These are phyloP conservation scores for Danio kyathit DNA, from an alignment of 2,797 vertebrate species.

Conservation along the genomic window DNA sequence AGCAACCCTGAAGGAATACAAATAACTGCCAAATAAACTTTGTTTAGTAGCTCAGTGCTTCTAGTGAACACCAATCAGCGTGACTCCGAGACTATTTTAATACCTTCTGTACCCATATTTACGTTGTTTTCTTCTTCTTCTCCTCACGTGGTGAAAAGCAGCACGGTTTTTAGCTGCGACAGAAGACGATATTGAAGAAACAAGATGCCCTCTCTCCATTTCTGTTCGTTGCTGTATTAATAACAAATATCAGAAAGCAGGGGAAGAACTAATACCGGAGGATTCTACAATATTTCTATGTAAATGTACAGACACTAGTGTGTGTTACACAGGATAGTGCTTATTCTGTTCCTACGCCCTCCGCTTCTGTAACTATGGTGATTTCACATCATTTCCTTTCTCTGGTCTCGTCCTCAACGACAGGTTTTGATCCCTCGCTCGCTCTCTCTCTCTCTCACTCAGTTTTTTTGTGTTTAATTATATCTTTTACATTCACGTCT, in stretches of 20 bases:
- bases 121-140: constrained; percentile 78
- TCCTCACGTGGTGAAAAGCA: constrained; percentile 76
- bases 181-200: constrained; percentile 68
- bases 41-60: constrained; percentile 54
- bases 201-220: constrained; percentile 73
- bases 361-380: constrained; percentile 72
- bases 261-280: constrained; percentile 91
- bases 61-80: constrained; percentile 64
- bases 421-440: constrained; percentile 43
- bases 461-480: constrained; percentile 34
- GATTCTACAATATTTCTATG: constrained; percentile 94
- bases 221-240: constrained; percentile 91
- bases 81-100: constrained; percentile 81
- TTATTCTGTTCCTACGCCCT: constrained; percentile 83
- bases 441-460: background rate
- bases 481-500: constrained; percentile 69
- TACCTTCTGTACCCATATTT: constrained; percentile 83
- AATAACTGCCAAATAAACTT: constrained; percentile 47
- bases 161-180: constrained; percentile 81
- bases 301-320: constrained; percentile 99
- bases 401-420: constrained; percentile 55
- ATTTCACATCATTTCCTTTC: constrained; percentile 76
- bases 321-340: constrained; percentile 93
- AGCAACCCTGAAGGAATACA: constrained; percentile 38
- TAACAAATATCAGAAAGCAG: constrained; percentile 85